Percentiles rank a stretch among this genome's conserved stretches.
These are phyloP conservation scores for Drosophila hamatofila DNA, from an alignment of 2,888 invertebrate genomes.

Conservation along the genomic window DNA sequence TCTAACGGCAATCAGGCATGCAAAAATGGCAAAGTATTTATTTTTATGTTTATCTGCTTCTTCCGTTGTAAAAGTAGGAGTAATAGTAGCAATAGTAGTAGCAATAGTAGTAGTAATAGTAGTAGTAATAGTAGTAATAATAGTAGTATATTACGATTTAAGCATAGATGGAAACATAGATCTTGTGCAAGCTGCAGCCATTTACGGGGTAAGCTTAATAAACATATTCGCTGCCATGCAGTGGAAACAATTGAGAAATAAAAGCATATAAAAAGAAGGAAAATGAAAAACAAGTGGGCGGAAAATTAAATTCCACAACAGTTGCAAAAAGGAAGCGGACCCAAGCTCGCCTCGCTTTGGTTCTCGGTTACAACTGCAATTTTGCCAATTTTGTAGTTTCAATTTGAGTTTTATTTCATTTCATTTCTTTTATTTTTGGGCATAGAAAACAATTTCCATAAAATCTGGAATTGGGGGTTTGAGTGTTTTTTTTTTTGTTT, in stretches of 20 bases:
- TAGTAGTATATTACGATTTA: constrained; percentile 16
- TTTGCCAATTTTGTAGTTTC: constrained; percentile 17
- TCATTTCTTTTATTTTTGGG: constrained; percentile 3
- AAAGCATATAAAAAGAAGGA: constrained; percentile 5
- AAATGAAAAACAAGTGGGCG: constrained; percentile 39
- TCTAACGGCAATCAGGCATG: constrained; percentile 54
- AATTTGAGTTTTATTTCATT: constrained; percentile 18
- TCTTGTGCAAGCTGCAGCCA: constrained; percentile 5
- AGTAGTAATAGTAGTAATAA: background rate
- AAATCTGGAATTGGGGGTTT: constrained; percentile 4
- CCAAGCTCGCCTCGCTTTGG: constrained; percentile 8
- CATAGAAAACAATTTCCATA: constrained; percentile 25
- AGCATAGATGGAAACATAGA: constrained; percentile 6
- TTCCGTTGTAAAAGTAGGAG: background rate
- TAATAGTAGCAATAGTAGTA: constrained; percentile 1
- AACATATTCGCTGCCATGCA: constrained; percentile 16
- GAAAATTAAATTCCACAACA: constrained; percentile 34
- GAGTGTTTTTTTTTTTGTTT: background rate
- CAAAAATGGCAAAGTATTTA: constrained; percentile 36
- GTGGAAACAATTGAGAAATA: constrained; percentile 8
- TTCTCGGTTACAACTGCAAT: constrained; percentile 10
- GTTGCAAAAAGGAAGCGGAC: constrained; percentile 15
- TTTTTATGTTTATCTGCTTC: constrained; percentile 17
- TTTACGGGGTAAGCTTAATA: background rate
- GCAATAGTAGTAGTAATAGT: background rate